phyloP scores from a whole-genome alignment of 2,113 vertebrate species.

The Tenebrosternarchus preto region DNA sequence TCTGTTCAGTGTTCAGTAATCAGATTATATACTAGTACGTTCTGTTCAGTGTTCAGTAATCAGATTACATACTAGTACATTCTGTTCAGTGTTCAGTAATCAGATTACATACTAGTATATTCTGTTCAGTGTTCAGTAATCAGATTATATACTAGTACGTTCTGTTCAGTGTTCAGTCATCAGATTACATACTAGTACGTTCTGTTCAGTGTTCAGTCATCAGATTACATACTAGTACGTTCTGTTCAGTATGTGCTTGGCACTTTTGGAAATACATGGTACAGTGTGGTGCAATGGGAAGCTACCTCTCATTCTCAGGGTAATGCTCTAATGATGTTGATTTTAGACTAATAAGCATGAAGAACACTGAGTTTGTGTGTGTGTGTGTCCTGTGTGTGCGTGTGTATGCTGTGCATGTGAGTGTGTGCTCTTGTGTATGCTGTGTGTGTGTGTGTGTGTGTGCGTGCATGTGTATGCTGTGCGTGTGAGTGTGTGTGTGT shows the following conservation, averaged over 20 bases:
- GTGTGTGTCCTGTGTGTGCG: neutral
- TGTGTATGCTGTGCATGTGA: conserved; percentile 12
- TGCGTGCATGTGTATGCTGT: conserved; percentile 6
- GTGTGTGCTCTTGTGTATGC: conserved; percentile 18
- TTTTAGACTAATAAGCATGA: conserved; percentile 31
- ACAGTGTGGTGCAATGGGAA: neutral
- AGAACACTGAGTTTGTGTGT: neutral
- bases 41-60: no score
- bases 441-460: neutral
- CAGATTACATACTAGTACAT: no score
- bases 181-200: no score
- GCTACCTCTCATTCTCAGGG: neutral
- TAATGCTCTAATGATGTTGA: conserved; percentile 36
- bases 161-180: no score
- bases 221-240: neutral
- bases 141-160: no score
- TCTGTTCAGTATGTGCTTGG: neutral
- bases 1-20: no score
- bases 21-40: no score
- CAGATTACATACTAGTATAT: no score
- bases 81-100: no score
- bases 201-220: no score
- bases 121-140: no score
- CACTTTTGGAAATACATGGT: neutral
- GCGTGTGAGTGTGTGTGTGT: conserved; percentile 16